phyloP scores from a whole-genome alignment of 2,888 invertebrate genomes.

The Bugula neritina region DNA sequence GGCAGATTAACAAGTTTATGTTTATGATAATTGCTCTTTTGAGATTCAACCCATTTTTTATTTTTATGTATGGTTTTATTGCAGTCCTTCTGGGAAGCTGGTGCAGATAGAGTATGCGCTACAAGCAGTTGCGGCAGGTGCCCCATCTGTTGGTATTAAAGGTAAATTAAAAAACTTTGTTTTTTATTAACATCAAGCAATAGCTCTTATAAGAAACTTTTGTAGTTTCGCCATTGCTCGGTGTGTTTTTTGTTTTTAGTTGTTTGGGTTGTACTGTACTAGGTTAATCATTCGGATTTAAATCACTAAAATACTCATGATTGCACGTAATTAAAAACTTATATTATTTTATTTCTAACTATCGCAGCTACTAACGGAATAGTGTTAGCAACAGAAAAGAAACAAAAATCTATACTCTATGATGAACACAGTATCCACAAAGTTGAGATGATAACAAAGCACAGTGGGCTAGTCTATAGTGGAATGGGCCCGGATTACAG shows the following conservation, averaged over 20 bases:
- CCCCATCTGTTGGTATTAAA: constrained; percentile 97
- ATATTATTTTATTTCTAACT: no score
- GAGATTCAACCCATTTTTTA: no score
- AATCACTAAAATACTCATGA: no score
- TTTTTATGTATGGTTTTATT: no score
- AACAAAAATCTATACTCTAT: constrained; percentile 89
- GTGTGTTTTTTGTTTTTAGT: no score
- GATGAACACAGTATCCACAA: constrained; percentile 96
- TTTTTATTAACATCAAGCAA: neutral
- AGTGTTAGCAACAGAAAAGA: constrained; percentile 96
- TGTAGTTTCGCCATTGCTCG: no score
- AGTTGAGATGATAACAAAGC: constrained; percentile 89
- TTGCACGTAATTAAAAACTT: no score
- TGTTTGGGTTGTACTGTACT: no score
- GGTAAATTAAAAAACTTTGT: constrained; percentile 57
- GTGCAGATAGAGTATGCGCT: constrained; percentile 99
- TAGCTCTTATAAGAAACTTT: neutral
- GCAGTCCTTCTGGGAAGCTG: constrained; percentile 94
- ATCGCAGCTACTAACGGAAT: constrained; percentile 86
- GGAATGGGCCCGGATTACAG: constrained; percentile 62
- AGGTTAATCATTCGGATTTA: no score
- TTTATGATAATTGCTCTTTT: no score
- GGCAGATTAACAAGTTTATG: no score
- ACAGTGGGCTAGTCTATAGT: constrained; percentile 96
- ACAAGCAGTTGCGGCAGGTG: constrained; percentile 95